Evolutionary conservation across 2,797 vertebrate species (phyloP), one percentile per base, ranked within the genome.

Genomic region (Betta splendens): DNA sequence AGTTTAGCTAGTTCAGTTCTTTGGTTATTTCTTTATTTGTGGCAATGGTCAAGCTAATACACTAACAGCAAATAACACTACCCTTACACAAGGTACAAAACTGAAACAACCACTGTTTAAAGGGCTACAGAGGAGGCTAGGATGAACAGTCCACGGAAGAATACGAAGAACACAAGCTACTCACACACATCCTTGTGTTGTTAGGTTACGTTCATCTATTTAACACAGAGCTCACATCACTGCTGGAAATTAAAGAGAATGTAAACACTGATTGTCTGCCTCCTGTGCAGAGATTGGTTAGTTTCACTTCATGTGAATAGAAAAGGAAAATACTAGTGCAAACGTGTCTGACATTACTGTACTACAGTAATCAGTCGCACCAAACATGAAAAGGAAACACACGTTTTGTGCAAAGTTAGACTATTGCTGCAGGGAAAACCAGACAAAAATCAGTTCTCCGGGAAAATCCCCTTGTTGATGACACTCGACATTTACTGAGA

Each of bases 301-400:
- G 35, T 50, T 63, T 57, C 48, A 33, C n/a, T 58, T 81, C 21
- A 11, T 25, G 58, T 51, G 37, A 11, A 7, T 6, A 22, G 7
- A 22, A 46, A 3, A 23, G 31, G 5, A 62, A 56, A 73, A 51
- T 25, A 53, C 57, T 53, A 51, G 53, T 38, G 25, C 12, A 31
- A 49, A 23, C 3, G 0, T 32, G 33, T 25, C 28, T 42, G 23
- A 53, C 26, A 43, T n/a, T 32, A 15, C 28, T 9, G 29, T 50
- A 25, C 15, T 50, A 33, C 18, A 38, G 25, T 28, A 47, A 69
- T 73, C 35, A 64, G 38, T 63, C 48, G 38, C 29, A 36, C 16
- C 36, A 10, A 61, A 52, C n/a, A 42, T 46, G 40, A 32, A 7
- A 29, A n/a, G 7, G 12, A 15, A 15, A 33, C 22, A 12, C 8